Evolutionary conservation across 2,113 vertebrate species (phyloP), one percentile per base, ranked within the genome.

Genomic region (Xiphorhynchus elegans): DNA sequence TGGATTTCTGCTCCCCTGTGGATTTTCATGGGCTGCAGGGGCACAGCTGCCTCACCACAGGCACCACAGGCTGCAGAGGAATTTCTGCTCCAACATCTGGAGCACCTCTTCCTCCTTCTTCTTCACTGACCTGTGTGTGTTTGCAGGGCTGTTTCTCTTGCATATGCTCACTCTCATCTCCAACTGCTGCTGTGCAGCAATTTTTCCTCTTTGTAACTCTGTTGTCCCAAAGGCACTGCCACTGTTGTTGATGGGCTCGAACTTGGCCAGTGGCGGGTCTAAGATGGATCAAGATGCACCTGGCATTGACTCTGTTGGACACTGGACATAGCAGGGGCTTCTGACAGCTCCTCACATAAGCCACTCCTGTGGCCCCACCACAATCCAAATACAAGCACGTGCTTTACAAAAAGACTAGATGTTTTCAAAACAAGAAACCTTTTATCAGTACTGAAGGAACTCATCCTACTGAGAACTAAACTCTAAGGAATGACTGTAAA

Each of bases 281-380:
- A 0, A 37, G 31, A n/a, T 14, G 66, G n/a, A 64, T 15, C 6
- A 26, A 50, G 49, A 50, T 13, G 13, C 3, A 6, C 13, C 19
- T 17, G 17, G 15, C 17, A n/a, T 1, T 37, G 29, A 5, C 28
- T 76, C 10, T 44, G 3, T 29, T 0, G 0, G 44, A 82, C 55
- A 44, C 0, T 0, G 0, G 44, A 78, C 55, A 44, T 0, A 2
- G 28, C 1, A 5, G 39, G 26, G 69, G 35, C 14, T 49, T 64
- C n/a, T 21, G 24, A 31, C 13, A 77, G 26, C 44, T 74, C 55
- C 44, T 74, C 35, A 62, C 5, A 37, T 23, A 25, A 72, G 23
- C 5, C 26, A 46, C 18, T 1, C 12, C 29, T 26, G 17, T 31
- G 69, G 29, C 14, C 24, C 35, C 5, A 25, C 5, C 5, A 4